phyloP scores from a whole-genome alignment of 2,113 vertebrate genomes.

The Psephotus haematonotus region DNA sequence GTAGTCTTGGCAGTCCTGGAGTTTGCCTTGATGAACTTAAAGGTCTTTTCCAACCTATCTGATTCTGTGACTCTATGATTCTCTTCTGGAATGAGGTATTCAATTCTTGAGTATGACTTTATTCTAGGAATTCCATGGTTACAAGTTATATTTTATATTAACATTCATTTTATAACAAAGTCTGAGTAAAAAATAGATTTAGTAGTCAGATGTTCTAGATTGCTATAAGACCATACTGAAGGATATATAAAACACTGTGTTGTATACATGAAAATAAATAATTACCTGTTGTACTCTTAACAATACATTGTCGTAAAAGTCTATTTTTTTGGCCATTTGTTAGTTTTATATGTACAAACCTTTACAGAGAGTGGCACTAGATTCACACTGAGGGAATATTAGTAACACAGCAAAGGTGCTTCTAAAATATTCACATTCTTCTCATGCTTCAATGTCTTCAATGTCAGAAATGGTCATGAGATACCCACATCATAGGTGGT shows the following conservation, averaged over 20 bases:
- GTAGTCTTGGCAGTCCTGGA: background rate
- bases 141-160: background rate
- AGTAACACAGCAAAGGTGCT: background rate
- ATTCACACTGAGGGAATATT: background rate
- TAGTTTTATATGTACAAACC: background rate
- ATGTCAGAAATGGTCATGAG: background rate
- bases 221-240: background rate
- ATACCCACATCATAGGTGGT: background rate
- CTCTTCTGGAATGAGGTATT: background rate
- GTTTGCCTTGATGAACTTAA: background rate
- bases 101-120: background rate
- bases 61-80: background rate
- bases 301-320: background rate
- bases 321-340: background rate
- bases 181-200: background rate
- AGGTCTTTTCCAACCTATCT: background rate
- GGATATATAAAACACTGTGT: background rate
- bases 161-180: background rate
- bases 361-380: background rate
- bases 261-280: background rate
- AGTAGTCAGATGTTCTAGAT: background rate
- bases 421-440: background rate
- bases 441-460: background rate
- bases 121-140: background rate
- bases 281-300: background rate